Base-by-base conservation (phyloP, 2,888 invertebrate genomes). In the Callyntrura sp. region DNA sequence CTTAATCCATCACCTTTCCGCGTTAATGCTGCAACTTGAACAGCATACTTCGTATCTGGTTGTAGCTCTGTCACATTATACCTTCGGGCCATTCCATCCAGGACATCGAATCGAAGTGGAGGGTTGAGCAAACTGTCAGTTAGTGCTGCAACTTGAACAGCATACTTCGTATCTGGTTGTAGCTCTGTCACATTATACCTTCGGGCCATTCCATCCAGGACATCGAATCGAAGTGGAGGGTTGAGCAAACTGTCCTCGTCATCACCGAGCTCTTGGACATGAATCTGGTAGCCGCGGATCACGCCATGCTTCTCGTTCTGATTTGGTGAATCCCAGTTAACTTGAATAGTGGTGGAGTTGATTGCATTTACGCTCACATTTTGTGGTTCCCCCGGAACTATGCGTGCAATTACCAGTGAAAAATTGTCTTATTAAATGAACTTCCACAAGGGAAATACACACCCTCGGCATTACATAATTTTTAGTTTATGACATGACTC, bases 371-470 rank as follows among this genome's bases (percentile, higher is more conserved):
- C 97, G 95, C 97, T 97, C 92, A 99, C 98, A 94, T 98, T 97
- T 95, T 98, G 97, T 76, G 99, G 99, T 95, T 98, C 98, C 93
- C 99, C 99, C 94, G 99, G 99, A 96, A 99, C 99, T 99, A 96
- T 95, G 96, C 95, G 85, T 70, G 87, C 60, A 90, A 90, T 62
- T n/a, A 81, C 23, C 43, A 57, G 48, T 51, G 79, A 76, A 82
- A 91, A 81, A 28, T 43, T 78, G 65, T 9, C 23, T 89, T 85
- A 89, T 14, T 51, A 84, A 88, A 62, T 43, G 62, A 51, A 35
- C 82, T 60, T 73, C 5, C 11, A 20, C 70, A 20, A 20, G 6
- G 6, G 25, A 57, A 35, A 76, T 11, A 65, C 35, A 62, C 12
- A 73, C 25, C 48, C 14, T 65, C 28, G 28, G 17, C 25, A 28